These are phyloP conservation scores for Galleria mellonella DNA, from an alignment of 1,140 invertebrate species.

Conservation along the genomic window DNA sequence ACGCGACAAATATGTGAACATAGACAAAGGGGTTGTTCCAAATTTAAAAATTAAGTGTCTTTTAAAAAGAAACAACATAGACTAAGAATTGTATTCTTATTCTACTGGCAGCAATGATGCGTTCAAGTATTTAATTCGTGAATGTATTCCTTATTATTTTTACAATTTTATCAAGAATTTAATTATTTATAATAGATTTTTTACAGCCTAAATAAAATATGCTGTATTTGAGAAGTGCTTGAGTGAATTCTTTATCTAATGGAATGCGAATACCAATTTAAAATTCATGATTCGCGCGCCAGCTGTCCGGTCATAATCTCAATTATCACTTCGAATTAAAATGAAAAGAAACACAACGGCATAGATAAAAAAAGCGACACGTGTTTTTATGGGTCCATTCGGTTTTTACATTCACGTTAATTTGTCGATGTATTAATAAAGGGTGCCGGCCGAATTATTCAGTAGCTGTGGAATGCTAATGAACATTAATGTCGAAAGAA, in stretches of 20 bases:
- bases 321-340: conserved; percentile 66
- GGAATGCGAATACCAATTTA: conserved; percentile 38
- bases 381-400: conserved; percentile 58
- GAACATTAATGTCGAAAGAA: conserved; percentile 56
- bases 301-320: conserved; percentile 52
- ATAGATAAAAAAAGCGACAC: conserved; percentile 39
- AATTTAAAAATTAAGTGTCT: neutral
- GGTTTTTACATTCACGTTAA: conserved; percentile 69
- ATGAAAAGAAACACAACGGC: conserved; percentile 38
- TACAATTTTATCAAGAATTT: too few relatives aligned
- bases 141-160: too few relatives aligned
- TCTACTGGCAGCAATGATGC: too few relatives aligned
- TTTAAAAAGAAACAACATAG: neutral
- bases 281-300: conserved; percentile 31
- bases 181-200: too few relatives aligned
- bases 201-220: too few relatives aligned
- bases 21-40: conserved; percentile 4
- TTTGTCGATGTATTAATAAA: conserved; percentile 65
- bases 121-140: too few relatives aligned
- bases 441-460: conserved; percentile 61
- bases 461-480: conserved; percentile 62
- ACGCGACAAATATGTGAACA: conserved; percentile 38
- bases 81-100: too few relatives aligned
- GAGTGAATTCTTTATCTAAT: neutral
- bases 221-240: too few relatives aligned